These are phyloP conservation scores for Pangasius mekongensis DNA, from an alignment of 2,797 vertebrate species.

Conservation along the genomic window DNA sequence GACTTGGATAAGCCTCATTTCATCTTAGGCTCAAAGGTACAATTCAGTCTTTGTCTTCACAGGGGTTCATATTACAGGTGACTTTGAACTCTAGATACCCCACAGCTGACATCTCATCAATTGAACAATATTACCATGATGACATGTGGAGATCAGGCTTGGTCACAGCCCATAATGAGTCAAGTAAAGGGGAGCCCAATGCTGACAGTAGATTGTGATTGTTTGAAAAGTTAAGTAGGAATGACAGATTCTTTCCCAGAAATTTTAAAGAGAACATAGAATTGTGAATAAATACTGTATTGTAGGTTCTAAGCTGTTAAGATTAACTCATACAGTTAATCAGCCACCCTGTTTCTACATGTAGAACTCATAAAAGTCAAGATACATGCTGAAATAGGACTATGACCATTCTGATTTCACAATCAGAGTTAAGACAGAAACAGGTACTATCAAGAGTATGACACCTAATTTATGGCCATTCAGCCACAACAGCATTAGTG, in stretches of 20 bases:
- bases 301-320: neutral
- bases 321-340: neutral
- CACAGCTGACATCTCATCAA: constrained; percentile 58
- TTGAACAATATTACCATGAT: constrained; percentile 61
- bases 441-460: neutral
- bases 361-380: neutral
- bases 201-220: constrained; percentile 15
- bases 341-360: neutral
- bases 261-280: constrained; percentile 12
- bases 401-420: constrained; percentile 7
- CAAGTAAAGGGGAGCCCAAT: constrained; percentile 27
- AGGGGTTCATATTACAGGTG: constrained; percentile 55
- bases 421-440: constrained; percentile 7
- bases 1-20: constrained; percentile 54
- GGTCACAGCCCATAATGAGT: constrained; percentile 39
- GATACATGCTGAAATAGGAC: constrained; percentile 10
- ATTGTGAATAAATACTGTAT: constrained; percentile 3
- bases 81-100: constrained; percentile 61
- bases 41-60: constrained; percentile 58
- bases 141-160: constrained; percentile 55
- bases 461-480: neutral
- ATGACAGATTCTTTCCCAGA: neutral
- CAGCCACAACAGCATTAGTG: neutral
- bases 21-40: constrained; percentile 47
- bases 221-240: neutral